These are phyloP conservation scores for Sinocyclocheilus anophthalmus DNA, from an alignment of 2,113 vertebrate species.

Conservation along the genomic window DNA sequence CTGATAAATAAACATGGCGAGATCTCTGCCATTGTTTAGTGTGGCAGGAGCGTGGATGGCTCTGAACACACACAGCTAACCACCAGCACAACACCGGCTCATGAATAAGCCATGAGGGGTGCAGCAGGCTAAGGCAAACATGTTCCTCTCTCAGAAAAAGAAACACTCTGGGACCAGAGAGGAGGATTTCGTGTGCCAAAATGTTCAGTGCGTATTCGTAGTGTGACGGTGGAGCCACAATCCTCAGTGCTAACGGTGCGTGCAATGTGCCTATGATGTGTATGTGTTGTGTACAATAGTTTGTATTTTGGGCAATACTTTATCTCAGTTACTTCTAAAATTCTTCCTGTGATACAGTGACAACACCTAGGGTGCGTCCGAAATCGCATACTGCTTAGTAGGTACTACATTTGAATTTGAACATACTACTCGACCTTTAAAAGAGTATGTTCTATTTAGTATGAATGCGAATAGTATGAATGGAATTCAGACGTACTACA, in stretches of 20 bases:
- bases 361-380: neutral
- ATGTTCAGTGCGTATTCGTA: neutral
- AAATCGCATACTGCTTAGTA: no score
- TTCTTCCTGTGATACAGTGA: neutral
- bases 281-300: neutral
- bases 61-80: conserved; percentile 45
- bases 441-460: no score
- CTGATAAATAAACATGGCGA: conserved; percentile 62
- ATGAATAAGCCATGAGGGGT: conserved; percentile 56
- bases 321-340: conserved; percentile 20
- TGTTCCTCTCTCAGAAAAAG: conserved; percentile 17
- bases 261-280: neutral
- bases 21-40: conserved; percentile 51
- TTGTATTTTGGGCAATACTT: neutral
- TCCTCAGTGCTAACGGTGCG: neutral
- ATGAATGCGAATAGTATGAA: no score
- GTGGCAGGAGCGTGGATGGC: conserved; percentile 17
- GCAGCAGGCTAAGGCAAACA: conserved; percentile 44
- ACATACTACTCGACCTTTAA: no score
- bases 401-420: no score
- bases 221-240: neutral
- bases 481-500: no score
- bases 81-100: conserved; percentile 37
- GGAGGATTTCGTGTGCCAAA: conserved; percentile 5
- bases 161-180: conserved; percentile 8